Conservation (phyloP, 2,888 invertebrate species). For the Diachrysia chrysitis region DNA sequence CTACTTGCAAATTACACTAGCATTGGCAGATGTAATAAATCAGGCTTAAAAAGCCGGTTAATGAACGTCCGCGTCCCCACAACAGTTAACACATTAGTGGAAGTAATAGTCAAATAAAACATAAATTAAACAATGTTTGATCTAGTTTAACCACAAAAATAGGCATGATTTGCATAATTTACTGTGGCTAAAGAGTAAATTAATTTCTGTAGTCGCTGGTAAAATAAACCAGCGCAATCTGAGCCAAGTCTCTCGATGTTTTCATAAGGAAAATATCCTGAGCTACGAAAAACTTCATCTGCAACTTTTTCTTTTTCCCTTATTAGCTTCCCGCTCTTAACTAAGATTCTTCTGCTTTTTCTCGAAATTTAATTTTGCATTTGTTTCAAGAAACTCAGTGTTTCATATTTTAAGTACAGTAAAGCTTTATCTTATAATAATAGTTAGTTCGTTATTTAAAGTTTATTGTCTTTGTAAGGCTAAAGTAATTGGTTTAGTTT, state of each 20-base stretch:
- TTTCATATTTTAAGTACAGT: constrained; percentile 63
- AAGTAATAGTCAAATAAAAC: background rate
- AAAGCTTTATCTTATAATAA: constrained; percentile 52
- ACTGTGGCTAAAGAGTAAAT: constrained; percentile 69
- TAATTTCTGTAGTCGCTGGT: constrained; percentile 66
- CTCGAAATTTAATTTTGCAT: constrained; percentile 74
- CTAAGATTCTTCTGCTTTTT: constrained; percentile 76
- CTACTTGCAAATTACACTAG: background rate
- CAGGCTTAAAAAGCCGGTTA: constrained; percentile 1
- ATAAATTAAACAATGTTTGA: constrained; percentile 5
- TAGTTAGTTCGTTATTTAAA: constrained; percentile 46
- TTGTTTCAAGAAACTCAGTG: constrained; percentile 64
- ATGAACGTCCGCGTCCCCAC: background rate
- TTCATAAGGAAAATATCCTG: constrained; percentile 80
- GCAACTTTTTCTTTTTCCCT: constrained; percentile 77
- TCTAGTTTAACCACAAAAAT: constrained; percentile 10
- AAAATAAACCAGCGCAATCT: constrained; percentile 73
- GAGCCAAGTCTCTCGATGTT: constrained; percentile 74
- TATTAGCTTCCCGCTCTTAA: constrained; percentile 81
- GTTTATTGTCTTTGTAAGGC: constrained; percentile 30
- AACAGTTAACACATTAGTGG: background rate
- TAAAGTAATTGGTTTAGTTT: constrained; percentile 23
- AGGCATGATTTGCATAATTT: constrained; percentile 59
- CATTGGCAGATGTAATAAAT: background rate
- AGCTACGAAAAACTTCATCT: constrained; percentile 79